Evolutionary conservation across 2,797 vertebrate genomes (phyloP), one percentile per base, ranked within the genome.

Genomic region (Chaunax sp.): DNA sequence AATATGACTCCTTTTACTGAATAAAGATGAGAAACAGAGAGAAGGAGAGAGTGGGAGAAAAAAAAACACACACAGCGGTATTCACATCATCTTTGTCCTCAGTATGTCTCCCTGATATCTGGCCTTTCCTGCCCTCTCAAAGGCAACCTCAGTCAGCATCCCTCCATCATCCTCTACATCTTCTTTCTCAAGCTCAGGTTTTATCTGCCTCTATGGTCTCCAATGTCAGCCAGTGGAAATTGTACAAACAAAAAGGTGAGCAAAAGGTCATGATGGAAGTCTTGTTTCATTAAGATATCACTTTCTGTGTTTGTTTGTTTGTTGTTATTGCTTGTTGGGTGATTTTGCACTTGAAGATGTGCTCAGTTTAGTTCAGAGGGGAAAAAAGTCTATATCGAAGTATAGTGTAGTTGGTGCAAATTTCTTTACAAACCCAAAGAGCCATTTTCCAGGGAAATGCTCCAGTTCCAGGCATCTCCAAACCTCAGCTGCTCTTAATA

Each of bases 191-290:
- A 51, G 82, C 78, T 81, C 75, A 30, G 62, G 76, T 72, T 82
- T 82, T 83, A 86, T 82, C 72, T 49, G 55, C 58, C 69, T 76
- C 62, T 47, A 46, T 26, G 76, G 56, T 53, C 76, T 83, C 80
- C 53, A 38, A 54, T 87, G 83, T 84, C 79, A 84, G 46, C 50
- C 47, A 18, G 77, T 70, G 70, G 83, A 85, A 90, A 88, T 88
- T 69, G 78, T 52, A 61, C 61, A 62, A 76, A 72, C 58, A 14
- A 28, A 43, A 65, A 51, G 49, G 35, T 16, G 28, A 15, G 45
- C 5, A 41, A 35, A 45, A 67, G 6, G 11, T 28, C 55, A 58
- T 20, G 74, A 75, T 28, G 55, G 55, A 60, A 78, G 16, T 26
- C 47, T 37, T 14, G 13, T 37, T 37, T 12, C 9, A 12, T 1